Evolutionary conservation across 2,888 invertebrate genomes (phyloP).

Genomic region (Bimastos eiseni): DNA sequence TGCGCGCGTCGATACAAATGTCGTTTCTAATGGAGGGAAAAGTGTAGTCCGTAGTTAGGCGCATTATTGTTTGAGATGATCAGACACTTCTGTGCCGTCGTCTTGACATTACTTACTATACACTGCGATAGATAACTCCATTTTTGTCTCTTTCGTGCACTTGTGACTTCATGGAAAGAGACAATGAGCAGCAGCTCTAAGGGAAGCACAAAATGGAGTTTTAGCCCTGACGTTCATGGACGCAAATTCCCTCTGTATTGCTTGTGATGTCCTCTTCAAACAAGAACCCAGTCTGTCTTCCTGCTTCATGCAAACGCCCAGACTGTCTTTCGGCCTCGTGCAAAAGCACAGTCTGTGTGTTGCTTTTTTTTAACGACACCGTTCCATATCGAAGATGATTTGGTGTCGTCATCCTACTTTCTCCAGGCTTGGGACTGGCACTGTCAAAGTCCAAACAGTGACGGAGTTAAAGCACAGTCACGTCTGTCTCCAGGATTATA

Average conservation of each 20-base stretch:
- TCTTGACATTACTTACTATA: neutral
- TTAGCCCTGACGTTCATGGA: neutral
- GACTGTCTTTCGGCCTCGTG: neutral
- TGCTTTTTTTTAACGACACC: no score
- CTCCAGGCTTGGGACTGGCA: no score
- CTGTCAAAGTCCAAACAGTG: no score
- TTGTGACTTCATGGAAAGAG: neutral
- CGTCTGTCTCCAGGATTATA: no score
- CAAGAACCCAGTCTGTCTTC: neutral
- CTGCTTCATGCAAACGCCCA: neutral
- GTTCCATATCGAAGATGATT: no score
- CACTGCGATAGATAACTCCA: neutral
- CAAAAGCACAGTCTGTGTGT: no score
- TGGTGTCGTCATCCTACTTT: no score
- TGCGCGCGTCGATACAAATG: neutral
- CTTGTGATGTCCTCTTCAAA: neutral
- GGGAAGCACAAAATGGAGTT: neutral
- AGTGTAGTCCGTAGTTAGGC: neutral
- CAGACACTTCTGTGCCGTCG: neutral
- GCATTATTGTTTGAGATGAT: neutral
- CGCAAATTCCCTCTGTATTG: neutral
- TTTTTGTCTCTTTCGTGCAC: neutral
- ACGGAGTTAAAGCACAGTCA: no score
- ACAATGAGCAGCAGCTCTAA: neutral
- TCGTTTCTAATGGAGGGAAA: neutral